Evolutionary conservation across 2,113 vertebrate species (phyloP).

Genomic region (Bubo scandiacus): DNA sequence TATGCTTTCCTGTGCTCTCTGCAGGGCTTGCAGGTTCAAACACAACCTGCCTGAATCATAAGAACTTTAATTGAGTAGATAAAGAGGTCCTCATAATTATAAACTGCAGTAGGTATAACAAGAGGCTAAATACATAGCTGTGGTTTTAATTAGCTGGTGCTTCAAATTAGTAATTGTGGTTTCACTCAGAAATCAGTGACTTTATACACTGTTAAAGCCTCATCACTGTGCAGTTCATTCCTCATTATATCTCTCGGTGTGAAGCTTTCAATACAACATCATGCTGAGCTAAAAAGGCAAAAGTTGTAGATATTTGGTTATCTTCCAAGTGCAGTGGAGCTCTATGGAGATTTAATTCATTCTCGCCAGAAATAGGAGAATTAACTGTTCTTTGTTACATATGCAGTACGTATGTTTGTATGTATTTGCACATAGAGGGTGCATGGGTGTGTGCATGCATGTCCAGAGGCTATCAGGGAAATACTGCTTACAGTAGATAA

Average conservation of each 20-base stretch:
- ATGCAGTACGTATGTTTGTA: neutral
- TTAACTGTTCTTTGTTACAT: constrained; percentile 63
- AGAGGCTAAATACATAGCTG: constrained; percentile 88
- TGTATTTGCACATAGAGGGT: neutral
- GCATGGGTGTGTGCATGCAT: neutral
- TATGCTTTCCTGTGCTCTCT: constrained; percentile 43
- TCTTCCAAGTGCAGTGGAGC: constrained; percentile 77
- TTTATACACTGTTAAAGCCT: constrained; percentile 77
- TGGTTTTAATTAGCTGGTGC: constrained; percentile 88
- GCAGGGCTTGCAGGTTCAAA: constrained; percentile 68
- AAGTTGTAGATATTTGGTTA: constrained; percentile 78
- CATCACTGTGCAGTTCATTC: constrained; percentile 75
- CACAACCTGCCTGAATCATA: constrained; percentile 70
- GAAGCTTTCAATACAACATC: constrained; percentile 76
- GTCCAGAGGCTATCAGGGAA: constrained; percentile 4
- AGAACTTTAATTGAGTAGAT: constrained; percentile 83
- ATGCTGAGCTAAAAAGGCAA: constrained; percentile 73
- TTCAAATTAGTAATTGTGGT: constrained; percentile 89
- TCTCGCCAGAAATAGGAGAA: constrained; percentile 69
- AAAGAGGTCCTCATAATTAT: constrained; percentile 86
- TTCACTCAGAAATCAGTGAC: constrained; percentile 84
- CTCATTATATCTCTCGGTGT: constrained; percentile 78
- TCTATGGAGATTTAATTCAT: constrained; percentile 78
- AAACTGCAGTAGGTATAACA: constrained; percentile 85
- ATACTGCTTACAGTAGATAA: constrained; percentile 50